Evolutionary conservation across 2,888 invertebrate genomes (phyloP).

Genomic region (Mactromeris polynyma): DNA sequence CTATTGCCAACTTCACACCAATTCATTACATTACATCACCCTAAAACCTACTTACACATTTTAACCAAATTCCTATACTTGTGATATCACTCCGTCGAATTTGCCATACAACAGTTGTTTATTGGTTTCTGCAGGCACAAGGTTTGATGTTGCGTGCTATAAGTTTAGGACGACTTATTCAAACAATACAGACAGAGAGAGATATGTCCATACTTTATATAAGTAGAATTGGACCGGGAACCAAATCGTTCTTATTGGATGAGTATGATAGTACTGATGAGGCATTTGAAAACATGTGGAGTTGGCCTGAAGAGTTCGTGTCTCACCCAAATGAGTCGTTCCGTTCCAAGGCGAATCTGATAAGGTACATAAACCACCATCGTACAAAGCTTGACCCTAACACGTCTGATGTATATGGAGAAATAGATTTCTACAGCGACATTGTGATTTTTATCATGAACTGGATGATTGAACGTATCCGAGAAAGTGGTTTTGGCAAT

Average conservation of each 20-base stretch:
- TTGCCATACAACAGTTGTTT: too few species aligned
- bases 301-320: conserved; percentile 70
- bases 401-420: conserved; percentile 22
- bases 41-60: too few species aligned
- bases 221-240: conserved; percentile 74
- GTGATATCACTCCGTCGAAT: too few species aligned
- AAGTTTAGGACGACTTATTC: conserved; percentile 76
- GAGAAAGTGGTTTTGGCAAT: conserved; percentile 74
- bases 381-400: conserved; percentile 35
- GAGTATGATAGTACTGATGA: conserved; percentile 75
- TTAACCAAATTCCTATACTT: too few species aligned
- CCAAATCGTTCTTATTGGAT: conserved; percentile 73
- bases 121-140: conserved; percentile 67
- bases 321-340: conserved; percentile 8
- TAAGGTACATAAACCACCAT: conserved; percentile 40
- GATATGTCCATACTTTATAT: conserved; percentile 78
- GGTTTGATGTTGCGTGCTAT: conserved; percentile 74
- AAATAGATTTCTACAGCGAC: conserved; percentile 73
- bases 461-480: conserved; percentile 78
- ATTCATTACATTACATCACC: too few species aligned
- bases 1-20: too few species aligned
- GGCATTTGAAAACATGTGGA: conserved; percentile 72
- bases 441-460: conserved; percentile 74
- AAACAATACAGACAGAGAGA: conserved; percentile 77
- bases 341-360: conserved; percentile 28